phyloP scores from a whole-genome alignment of 2,888 invertebrate genomes.

The Ditula angustiorana region DNA sequence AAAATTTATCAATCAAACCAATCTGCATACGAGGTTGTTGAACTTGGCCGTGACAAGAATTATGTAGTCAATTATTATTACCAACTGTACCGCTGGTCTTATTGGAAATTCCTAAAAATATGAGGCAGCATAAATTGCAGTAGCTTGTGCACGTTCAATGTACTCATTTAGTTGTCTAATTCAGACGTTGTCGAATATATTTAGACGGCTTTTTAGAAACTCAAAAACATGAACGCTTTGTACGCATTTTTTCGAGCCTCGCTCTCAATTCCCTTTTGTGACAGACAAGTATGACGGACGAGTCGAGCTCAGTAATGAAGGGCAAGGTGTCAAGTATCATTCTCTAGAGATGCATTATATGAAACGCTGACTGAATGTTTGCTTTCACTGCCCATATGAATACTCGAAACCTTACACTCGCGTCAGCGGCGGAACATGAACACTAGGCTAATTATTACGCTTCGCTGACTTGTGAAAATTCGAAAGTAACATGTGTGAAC shows the following conservation, averaged over 20 bases:
- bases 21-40: conserved; percentile 60
- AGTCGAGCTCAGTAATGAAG: conserved; percentile 56
- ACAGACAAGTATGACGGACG: conserved; percentile 37
- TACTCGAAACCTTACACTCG: conserved; percentile 76
- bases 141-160: conserved; percentile 3
- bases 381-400: conserved; percentile 77
- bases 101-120: conserved; percentile 33
- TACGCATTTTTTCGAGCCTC: conserved; percentile 15
- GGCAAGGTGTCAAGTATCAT: conserved; percentile 77
- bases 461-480: conserved; percentile 26
- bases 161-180: too few relatives aligned
- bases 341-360: conserved; percentile 72
- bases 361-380: conserved; percentile 72
- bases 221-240: neutral
- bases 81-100: conserved; percentile 48
- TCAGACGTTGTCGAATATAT: neutral
- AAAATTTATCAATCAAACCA: conserved; percentile 59
- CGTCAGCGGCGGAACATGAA: conserved; percentile 52
- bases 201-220: neutral
- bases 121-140: conserved; percentile 34
- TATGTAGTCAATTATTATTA: conserved; percentile 65
- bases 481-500: conserved; percentile 9
- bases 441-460: conserved; percentile 37
- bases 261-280: conserved; percentile 25
- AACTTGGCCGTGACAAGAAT: conserved; percentile 69